phyloP scores from a whole-genome alignment of 2,113 vertebrate genomes.

The Triplophysa siluroides region DNA sequence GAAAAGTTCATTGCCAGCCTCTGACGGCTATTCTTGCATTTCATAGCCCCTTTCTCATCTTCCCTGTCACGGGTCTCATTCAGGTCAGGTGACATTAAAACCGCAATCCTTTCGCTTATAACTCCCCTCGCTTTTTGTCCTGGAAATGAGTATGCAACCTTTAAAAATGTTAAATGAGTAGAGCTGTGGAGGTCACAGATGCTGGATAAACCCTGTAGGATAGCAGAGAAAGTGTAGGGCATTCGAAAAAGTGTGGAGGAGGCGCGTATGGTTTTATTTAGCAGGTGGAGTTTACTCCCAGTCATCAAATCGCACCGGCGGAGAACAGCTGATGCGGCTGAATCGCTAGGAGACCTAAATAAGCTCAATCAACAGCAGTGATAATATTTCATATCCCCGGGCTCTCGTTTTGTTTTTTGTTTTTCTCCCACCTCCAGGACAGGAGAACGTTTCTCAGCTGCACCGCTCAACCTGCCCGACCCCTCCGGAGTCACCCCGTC shows the following conservation, averaged over 20 bases:
- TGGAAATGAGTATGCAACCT: slow-evolving; percentile 59
- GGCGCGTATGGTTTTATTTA: slow-evolving; percentile 67
- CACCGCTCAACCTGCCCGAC: slow-evolving; percentile 21
- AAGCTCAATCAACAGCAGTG: slow-evolving; percentile 73
- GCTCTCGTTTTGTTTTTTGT: slow-evolving; percentile 49
- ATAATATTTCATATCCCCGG: slow-evolving; percentile 70
- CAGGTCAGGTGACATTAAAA: slow-evolving; percentile 27
- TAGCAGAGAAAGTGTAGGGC: slow-evolving; percentile 24
- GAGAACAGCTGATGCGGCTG: slow-evolving; percentile 67
- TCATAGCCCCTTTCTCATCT: not conserved
- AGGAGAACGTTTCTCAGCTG: slow-evolving; percentile 61
- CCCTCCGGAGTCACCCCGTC: slow-evolving; percentile 33
- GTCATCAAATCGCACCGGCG: slow-evolving; percentile 70
- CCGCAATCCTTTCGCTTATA: slow-evolving; percentile 7
- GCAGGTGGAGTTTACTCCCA: slow-evolving; percentile 72
- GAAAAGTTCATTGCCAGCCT: slow-evolving; percentile 5
- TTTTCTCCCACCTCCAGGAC: slow-evolving; percentile 28
- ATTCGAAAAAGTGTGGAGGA: not conserved
- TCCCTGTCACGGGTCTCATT: not conserved
- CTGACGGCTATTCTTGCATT: not conserved
- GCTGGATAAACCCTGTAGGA: slow-evolving; percentile 19
- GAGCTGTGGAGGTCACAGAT: slow-evolving; percentile 58
- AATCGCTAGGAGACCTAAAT: slow-evolving; percentile 70
- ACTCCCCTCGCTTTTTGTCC: not conserved
- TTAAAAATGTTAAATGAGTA: slow-evolving; percentile 67